Conservation (phyloP, 2,797 vertebrate species). For the Coendou prehensilis region DNA sequence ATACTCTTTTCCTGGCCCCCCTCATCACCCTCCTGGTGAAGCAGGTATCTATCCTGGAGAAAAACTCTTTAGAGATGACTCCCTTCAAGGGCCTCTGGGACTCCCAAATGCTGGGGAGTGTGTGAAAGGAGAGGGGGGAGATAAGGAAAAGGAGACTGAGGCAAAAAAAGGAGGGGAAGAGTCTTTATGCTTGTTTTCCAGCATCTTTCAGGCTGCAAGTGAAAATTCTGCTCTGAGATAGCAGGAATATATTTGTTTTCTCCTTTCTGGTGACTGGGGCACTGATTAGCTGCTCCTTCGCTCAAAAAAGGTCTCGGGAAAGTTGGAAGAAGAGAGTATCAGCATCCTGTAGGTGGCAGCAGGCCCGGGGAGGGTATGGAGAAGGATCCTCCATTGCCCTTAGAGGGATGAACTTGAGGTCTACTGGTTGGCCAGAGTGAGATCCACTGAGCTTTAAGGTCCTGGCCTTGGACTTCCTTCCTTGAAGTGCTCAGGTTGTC, state of each 20-base stretch:
- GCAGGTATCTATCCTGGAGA: not conserved
- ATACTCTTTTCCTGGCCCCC: not conserved
- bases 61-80: not conserved
- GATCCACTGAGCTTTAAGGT: not conserved
- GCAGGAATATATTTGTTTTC: not conserved
- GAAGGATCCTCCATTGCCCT: not conserved
- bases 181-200: not conserved
- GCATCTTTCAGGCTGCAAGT: not conserved
- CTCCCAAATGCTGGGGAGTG: not conserved
- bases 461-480: not conserved
- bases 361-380: not conserved
- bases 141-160: not conserved
- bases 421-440: not conserved
- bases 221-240: not conserved
- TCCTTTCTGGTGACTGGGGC: no score
- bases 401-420: not conserved
- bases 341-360: not conserved
- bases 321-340: not conserved
- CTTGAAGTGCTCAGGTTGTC: not conserved
- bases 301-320: not conserved
- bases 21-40: not conserved
- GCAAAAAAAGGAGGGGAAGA: not conserved
- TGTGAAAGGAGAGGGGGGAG: not conserved
- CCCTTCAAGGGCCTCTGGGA: not conserved
- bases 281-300: not conserved